A percentile compares a stretch with the other conserved stretches of the same genome.
phyloP scores from a whole-genome alignment of 2,113 vertebrate genomes.

The Symphodus melops region DNA sequence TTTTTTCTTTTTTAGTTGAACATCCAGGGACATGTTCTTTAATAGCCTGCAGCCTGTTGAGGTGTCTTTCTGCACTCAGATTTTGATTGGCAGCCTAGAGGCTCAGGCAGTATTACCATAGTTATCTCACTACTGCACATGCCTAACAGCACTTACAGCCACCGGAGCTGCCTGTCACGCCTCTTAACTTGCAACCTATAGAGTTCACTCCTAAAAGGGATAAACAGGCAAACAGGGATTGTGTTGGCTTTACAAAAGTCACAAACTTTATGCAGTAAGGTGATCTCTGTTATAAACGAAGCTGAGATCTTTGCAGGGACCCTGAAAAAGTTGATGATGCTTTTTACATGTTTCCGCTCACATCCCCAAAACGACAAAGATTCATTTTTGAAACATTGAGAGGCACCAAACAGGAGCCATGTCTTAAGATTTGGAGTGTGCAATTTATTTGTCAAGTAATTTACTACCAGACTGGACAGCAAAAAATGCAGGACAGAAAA shows the following conservation, averaged over 20 bases:
- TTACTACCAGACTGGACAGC: slow-evolving; percentile 9
- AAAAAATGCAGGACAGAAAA: neutral
- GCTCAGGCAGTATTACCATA: slow-evolving; percentile 68
- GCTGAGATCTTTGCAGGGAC: neutral
- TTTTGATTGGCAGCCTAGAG: slow-evolving; percentile 75
- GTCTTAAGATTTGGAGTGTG: slow-evolving; percentile 13
- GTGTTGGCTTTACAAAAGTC: slow-evolving; percentile 24
- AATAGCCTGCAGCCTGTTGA: slow-evolving; percentile 61
- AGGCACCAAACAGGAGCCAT: neutral
- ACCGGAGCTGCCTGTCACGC: slow-evolving; percentile 66
- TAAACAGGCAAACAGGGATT: slow-evolving; percentile 45
- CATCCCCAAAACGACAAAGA: neutral
- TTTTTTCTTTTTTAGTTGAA: slow-evolving; percentile 48
- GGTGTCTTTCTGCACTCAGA: slow-evolving; percentile 65
- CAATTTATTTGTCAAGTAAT: slow-evolving; percentile 29
- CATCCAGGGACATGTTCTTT: slow-evolving; percentile 61
- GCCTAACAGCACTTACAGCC: slow-evolving; percentile 67
- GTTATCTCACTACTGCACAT: slow-evolving; percentile 72
- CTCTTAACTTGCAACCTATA: slow-evolving; percentile 63
- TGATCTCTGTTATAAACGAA: slow-evolving; percentile 25
- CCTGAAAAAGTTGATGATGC: neutral
- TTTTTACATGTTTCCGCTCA: neutral
- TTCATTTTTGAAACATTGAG: neutral
- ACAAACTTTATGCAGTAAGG: slow-evolving; percentile 17
- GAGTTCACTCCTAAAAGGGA: slow-evolving; percentile 58